Percentiles rank a stretch among this genome's conserved stretches.
Evolutionary conservation across 2,888 invertebrate genomes (phyloP).

Genomic region (Calameuta filiformis): DNA sequence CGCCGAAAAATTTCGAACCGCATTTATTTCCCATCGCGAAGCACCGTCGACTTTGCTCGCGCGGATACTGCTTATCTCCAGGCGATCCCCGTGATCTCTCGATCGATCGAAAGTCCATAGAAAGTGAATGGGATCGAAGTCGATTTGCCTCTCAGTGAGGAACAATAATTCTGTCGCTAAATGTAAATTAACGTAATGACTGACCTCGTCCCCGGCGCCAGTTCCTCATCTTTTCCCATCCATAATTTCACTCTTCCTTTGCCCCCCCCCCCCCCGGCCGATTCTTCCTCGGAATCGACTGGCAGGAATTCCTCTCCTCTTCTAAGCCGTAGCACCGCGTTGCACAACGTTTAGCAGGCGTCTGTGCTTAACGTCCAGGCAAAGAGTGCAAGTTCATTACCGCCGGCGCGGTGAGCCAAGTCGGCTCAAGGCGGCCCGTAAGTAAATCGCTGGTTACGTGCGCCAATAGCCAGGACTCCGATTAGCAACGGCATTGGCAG

Average conservation of each 20-base stretch:
- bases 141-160: background rate
- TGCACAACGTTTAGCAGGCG: constrained; percentile 54
- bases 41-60: background rate
- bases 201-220: background rate
- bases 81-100: background rate
- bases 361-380: background rate
- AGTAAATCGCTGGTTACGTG: constrained; percentile 48
- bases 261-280: background rate
- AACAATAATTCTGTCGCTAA: background rate
- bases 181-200: background rate
- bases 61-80: background rate
- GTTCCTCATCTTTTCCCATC: background rate
- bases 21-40: no score
- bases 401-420: constrained; percentile 32
- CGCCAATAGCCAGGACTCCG: constrained; percentile 33
- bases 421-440: constrained; percentile 15
- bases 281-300: background rate
- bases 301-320: background rate
- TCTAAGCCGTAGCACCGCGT: constrained; percentile 41
- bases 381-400: constrained; percentile 53
- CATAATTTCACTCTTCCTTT: background rate
- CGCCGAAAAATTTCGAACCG: background rate
- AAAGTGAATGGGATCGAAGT: background rate
- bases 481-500: constrained; percentile 35
- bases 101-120: background rate